A percentile compares a stretch with the other conserved stretches of the same genome.
Evolutionary conservation across 2,888 invertebrate genomes (phyloP).

Genomic region (Heteromurus nitidus): DNA sequence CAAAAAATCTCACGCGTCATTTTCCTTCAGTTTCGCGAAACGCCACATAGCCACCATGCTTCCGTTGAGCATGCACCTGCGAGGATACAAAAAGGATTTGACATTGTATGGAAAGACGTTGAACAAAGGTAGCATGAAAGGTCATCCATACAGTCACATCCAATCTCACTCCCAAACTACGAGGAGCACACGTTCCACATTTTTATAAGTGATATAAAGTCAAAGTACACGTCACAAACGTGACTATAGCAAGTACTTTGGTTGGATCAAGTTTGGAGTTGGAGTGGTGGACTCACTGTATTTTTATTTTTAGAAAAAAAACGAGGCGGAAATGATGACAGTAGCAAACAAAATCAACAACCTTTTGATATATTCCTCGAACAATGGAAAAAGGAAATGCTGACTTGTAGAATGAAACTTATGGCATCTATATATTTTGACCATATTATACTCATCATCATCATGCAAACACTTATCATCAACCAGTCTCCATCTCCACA

Average conservation of each 20-base stretch:
- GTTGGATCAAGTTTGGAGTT: too few species aligned
- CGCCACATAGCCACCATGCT: neutral
- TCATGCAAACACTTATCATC: too few species aligned
- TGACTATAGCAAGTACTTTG: too few species aligned
- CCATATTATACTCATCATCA: neutral
- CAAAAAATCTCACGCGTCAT: constrained; percentile 11
- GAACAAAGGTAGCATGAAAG: constrained; percentile 31
- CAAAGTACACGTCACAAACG: too few species aligned
- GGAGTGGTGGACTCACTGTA: too few species aligned
- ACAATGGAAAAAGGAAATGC: constrained; percentile 42
- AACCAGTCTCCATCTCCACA: too few species aligned
- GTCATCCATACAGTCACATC: constrained; percentile 19
- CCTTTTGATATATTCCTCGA: neutral
- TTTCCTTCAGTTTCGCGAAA: too few species aligned
- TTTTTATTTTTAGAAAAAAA: too few species aligned
- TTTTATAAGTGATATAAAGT: too few species aligned
- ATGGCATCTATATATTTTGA: neutral
- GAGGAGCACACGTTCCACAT: too few species aligned
- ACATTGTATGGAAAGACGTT: neutral
- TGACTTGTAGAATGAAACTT: constrained; percentile 26
- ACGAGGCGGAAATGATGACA: constrained; percentile 41
- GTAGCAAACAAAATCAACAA: constrained; percentile 10
- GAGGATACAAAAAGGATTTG: neutral
- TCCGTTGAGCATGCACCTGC: neutral
- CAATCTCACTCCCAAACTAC: too few species aligned